Base-by-base conservation (phyloP, 2,797 vertebrate species). In the Morus bassanus region DNA sequence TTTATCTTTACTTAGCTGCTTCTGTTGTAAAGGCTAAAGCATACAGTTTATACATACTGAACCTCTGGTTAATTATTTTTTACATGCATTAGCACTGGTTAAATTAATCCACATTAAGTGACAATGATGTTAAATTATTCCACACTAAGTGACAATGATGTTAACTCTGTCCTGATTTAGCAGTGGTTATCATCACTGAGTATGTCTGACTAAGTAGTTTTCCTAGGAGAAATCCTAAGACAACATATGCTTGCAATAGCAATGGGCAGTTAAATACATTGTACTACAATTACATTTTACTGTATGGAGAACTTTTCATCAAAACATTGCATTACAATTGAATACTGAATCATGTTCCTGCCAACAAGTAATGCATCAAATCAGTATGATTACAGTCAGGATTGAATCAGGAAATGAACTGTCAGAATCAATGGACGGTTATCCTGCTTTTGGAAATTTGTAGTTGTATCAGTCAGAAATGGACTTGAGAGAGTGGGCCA, bases 341-440 rank as follows among this genome's bases (percentile, higher is more conserved):
- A 88, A 94, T 83, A 94, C 70, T 89, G 91, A 89, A 92, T 83
- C 86, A 68, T 96, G 93, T 93, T 94, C 78, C 91, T 96, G 91
- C 86, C 96, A 95, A 81, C 79, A 91, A 96, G 85, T 63, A 77
- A 92, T 93, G 91, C 83, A 94, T 95, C 95, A 91, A 90, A 96
- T 90, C 94, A 90, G 51, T 60, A 23, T 91, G 94, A 95, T 96
- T 96, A 91, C 60, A 82, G 74, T 87, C 77, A 86, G 90, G 83
- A 94, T 18, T 94, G 94, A 93, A 95, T 89, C 80, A 94, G 93
- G 96, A 96, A 96, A 96, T 95, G 88, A 87, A 87, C 91, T 94
- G 91, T 91, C 94, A 93, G 90, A 93, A 92, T 83, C 93, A 95
- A 89, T 94, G 77, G 95, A 91, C 7, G 3, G 64, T 93, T 95